Evolutionary conservation across 2,797 vertebrate species (phyloP).

Genomic region (Lithobates pipiens): DNA sequence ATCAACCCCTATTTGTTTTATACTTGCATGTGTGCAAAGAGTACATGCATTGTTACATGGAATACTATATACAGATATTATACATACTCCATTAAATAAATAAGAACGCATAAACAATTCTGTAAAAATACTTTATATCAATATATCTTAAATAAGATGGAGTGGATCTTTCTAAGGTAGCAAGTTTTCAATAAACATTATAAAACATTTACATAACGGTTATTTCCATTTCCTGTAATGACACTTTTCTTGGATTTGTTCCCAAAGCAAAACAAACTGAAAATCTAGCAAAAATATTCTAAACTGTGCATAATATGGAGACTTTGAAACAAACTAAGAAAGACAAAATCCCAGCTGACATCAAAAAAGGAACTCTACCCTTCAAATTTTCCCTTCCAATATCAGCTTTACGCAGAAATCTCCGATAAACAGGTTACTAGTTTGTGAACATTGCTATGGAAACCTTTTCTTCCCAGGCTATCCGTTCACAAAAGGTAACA

Average conservation of each 20-base stretch:
- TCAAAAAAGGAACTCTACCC: slow-evolving; percentile 71
- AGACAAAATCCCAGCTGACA: slow-evolving; percentile 69
- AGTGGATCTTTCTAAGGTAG: slow-evolving; percentile 49
- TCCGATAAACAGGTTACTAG: slow-evolving; percentile 80
- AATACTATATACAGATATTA: neutral
- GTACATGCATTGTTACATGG: no score
- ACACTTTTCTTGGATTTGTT: slow-evolving; percentile 41
- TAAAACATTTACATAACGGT: slow-evolving; percentile 49
- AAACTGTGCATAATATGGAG: slow-evolving; percentile 64
- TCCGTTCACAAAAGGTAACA: slow-evolving; percentile 80
- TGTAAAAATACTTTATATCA: neutral
- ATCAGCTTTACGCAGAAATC: slow-evolving; percentile 73
- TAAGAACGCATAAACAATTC: slow-evolving; percentile 7
- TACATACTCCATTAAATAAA: neutral
- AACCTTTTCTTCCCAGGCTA: slow-evolving; percentile 80
- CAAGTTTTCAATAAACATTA: slow-evolving; percentile 48
- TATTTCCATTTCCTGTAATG: slow-evolving; percentile 52
- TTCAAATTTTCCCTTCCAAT: slow-evolving; percentile 61
- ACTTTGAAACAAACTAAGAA: slow-evolving; percentile 67
- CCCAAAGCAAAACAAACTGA: slow-evolving; percentile 47
- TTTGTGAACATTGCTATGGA: slow-evolving; percentile 80
- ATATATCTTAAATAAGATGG: slow-evolving; percentile 27
- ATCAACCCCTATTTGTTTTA: no score
- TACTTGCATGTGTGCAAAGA: no score
- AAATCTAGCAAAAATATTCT: slow-evolving; percentile 67